Evolutionary conservation across 2,113 vertebrate species (phyloP).

Genomic region (Onychostoma macrolepis): DNA sequence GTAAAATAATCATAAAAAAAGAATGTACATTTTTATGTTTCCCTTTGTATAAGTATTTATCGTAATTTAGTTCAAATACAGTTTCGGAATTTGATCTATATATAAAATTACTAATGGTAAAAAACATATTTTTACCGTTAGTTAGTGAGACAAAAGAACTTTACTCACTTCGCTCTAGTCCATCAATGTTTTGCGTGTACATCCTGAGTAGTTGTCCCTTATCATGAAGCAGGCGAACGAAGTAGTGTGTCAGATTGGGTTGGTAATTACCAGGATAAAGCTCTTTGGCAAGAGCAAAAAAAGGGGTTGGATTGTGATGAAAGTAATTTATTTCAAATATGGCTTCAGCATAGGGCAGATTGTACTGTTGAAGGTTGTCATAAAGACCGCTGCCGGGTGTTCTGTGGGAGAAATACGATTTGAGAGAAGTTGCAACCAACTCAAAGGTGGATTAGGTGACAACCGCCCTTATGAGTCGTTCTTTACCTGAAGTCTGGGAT

Average conservation of each 20-base stretch:
- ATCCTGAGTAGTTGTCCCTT: constrained; percentile 88
- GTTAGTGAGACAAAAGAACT: background rate
- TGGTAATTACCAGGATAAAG: constrained; percentile 86
- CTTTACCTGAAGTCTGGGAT: constrained; percentile 93
- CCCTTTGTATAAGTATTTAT: background rate
- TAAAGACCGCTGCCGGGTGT: constrained; percentile 90
- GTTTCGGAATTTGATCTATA: background rate
- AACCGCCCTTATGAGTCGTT: background rate
- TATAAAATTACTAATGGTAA: too few species aligned
- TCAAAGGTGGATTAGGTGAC: background rate
- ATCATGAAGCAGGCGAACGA: constrained; percentile 85
- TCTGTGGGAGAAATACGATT: constrained; percentile 69
- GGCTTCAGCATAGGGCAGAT: constrained; percentile 92
- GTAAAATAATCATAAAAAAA: too few species aligned
- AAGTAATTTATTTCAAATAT: constrained; percentile 93
- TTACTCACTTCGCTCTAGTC: constrained; percentile 86
- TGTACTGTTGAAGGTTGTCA: constrained; percentile 85
- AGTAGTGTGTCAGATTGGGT: constrained; percentile 87
- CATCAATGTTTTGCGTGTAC: constrained; percentile 97
- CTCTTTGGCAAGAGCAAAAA: constrained; percentile 88
- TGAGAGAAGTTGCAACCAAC: background rate
- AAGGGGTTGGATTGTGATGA: constrained; percentile 85
- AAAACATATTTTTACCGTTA: too few species aligned
- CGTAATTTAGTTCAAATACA: background rate
- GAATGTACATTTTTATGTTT: background rate